Conservation (phyloP, 2,797 vertebrate species). For the Macropodus opercularis region DNA sequence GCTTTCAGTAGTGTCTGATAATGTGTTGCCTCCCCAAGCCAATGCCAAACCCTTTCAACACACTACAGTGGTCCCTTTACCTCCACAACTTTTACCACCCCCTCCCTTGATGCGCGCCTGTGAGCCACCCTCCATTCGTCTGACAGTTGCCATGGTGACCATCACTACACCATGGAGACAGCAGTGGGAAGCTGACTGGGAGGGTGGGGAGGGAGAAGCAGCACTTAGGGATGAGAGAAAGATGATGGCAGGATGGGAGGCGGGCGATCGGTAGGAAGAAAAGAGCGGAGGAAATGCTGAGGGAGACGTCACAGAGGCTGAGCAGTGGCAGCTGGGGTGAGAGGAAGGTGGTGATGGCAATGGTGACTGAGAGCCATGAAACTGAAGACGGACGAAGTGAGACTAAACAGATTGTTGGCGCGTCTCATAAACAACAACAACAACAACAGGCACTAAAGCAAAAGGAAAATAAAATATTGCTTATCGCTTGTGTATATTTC, state of each 20-base stretch:
- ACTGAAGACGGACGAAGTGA: constrained; percentile 1
- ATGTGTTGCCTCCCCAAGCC: constrained; percentile 23
- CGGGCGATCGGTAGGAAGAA: constrained; percentile 27
- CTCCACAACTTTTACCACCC: constrained; percentile 14
- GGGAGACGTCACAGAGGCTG: constrained; percentile 44
- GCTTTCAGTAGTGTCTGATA: constrained; percentile 20
- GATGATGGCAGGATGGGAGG: constrained; percentile 46
- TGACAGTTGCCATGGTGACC: constrained; percentile 79
- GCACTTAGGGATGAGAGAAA: constrained; percentile 70
- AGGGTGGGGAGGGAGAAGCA: constrained; percentile 55
- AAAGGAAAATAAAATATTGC: constrained; percentile 39
- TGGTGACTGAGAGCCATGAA: constrained; percentile 13
- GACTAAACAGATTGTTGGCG: constrained; percentile 10
- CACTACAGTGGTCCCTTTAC: constrained; percentile 45
- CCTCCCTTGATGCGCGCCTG: constrained; percentile 35
- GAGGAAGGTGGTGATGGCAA: constrained; percentile 36
- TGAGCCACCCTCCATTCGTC: constrained; percentile 62
- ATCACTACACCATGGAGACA: constrained; percentile 66
- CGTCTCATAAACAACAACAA: constrained; percentile 1
- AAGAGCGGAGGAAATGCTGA: constrained; percentile 36
- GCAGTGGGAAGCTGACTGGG: constrained; percentile 58
- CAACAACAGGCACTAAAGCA: constrained; percentile 18
- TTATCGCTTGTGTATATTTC: constrained; percentile 43
- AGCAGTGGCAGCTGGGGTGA: constrained; percentile 29
- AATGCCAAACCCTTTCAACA: constrained; percentile 43